Evolutionary conservation across 2,888 invertebrate species (phyloP).

Genomic region (Subacronicta megacephala): DNA sequence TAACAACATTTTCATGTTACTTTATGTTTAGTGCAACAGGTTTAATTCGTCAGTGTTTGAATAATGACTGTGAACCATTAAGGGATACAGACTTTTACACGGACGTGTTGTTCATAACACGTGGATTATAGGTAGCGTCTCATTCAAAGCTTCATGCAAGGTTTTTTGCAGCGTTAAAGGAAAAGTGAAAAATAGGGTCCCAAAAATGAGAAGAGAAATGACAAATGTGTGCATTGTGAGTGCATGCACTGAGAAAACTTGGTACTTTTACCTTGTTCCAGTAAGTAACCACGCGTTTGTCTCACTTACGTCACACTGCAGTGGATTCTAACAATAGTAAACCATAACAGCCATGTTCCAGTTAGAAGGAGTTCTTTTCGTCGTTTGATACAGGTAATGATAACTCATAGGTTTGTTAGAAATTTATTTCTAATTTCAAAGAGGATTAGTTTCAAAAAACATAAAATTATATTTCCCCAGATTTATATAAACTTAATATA

Average conservation of each 20-base stretch:
- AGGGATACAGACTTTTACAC: not conserved
- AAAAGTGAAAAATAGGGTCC: slow-evolving; percentile 48
- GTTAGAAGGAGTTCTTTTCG: slow-evolving; percentile 8
- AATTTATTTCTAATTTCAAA: slow-evolving; percentile 36
- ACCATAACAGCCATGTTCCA: slow-evolving; percentile 12
- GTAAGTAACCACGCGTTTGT: slow-evolving; percentile 53
- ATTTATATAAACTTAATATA: slow-evolving; percentile 3
- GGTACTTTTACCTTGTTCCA: slow-evolving; percentile 65
- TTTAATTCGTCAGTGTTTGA: slow-evolving; percentile 7
- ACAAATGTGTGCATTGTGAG: slow-evolving; percentile 59
- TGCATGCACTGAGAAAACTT: slow-evolving; percentile 60
- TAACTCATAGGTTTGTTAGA: slow-evolving; percentile 43
- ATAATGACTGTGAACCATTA: slow-evolving; percentile 13
- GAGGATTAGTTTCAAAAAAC: slow-evolving; percentile 24
- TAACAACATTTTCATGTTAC: slow-evolving; percentile 5
- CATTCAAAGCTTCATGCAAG: slow-evolving; percentile 39
- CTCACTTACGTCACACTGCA: slow-evolving; percentile 28
- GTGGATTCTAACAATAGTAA: slow-evolving; percentile 22
- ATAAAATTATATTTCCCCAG: slow-evolving; percentile 9
- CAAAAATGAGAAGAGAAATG: slow-evolving; percentile 48
- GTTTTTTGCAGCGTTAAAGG: slow-evolving; percentile 31
- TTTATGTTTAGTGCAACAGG: not conserved
- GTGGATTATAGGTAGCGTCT: slow-evolving; percentile 1
- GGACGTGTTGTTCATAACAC: slow-evolving; percentile 14
- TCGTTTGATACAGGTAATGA: slow-evolving; percentile 40